A percentile compares a stretch with the other conserved stretches of the same genome.
Conservation (phyloP, 2,888 invertebrate genomes). For the Theristus sp. region DNA sequence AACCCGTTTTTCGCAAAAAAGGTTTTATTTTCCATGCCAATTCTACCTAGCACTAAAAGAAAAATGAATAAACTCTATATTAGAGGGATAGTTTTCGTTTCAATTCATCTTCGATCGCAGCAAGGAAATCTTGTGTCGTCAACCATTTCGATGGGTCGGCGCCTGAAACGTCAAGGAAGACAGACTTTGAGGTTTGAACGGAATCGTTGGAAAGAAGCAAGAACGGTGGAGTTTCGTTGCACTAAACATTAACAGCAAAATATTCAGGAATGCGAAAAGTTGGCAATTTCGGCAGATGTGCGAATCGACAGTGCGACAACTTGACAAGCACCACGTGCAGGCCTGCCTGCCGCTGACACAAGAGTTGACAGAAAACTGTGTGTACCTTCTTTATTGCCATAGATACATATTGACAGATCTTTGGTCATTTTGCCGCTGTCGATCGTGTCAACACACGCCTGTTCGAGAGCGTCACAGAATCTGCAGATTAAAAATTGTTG, state of each 20-base stretch:
- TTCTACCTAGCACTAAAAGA: too few species aligned
- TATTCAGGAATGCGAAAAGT: too few species aligned
- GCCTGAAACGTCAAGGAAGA: too few species aligned
- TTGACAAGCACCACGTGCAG: too few species aligned
- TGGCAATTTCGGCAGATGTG: too few species aligned
- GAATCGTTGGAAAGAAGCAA: background rate
- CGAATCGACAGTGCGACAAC: too few species aligned
- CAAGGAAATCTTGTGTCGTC: constrained; percentile 64
- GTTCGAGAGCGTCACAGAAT: constrained; percentile 52
- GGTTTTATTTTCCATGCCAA: too few species aligned
- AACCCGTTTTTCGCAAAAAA: too few species aligned
- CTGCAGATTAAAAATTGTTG: too few species aligned
- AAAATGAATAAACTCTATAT: too few species aligned
- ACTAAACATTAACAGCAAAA: background rate
- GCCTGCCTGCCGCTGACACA: background rate
- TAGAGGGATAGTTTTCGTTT: background rate
- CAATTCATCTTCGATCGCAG: constrained; percentile 55
- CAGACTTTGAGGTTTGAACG: background rate
- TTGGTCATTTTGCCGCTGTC: constrained; percentile 69
- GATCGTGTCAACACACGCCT: constrained; percentile 62
- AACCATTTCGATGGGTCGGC: constrained; percentile 30
- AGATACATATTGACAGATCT: constrained; percentile 66
- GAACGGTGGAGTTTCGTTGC: background rate
- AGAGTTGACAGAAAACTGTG: background rate
- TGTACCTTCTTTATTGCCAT: constrained; percentile 44